These are phyloP conservation scores for Norana najaformis DNA, from an alignment of 2,888 invertebrate species.

Conservation along the genomic window DNA sequence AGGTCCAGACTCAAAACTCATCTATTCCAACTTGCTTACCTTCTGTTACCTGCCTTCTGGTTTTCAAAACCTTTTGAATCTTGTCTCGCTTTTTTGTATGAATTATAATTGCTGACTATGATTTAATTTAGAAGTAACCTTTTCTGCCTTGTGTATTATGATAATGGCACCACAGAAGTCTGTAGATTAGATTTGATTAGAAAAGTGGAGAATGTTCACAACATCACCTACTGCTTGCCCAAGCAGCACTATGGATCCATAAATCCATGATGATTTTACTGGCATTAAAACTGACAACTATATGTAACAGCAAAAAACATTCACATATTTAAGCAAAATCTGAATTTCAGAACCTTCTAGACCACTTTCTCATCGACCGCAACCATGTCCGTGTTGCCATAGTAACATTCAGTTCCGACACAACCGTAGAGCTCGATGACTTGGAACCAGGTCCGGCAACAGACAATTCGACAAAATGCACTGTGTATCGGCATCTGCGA, in stretches of 20 bases:
- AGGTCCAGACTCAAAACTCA: too few relatives aligned
- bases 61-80: too few relatives aligned
- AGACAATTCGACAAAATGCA: conserved; percentile 46
- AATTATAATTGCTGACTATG: too few relatives aligned
- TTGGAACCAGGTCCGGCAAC: conserved; percentile 35
- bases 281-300: background rate
- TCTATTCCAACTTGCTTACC: too few relatives aligned
- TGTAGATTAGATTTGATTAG: too few relatives aligned
- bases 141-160: too few relatives aligned
- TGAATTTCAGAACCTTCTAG: conserved; percentile 42
- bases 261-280: background rate
- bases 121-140: too few relatives aligned
- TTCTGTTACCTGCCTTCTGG: too few relatives aligned
- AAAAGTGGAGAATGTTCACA: too few relatives aligned
- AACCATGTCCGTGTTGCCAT: conserved; percentile 48
- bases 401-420: conserved; percentile 44
- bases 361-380: conserved; percentile 47
- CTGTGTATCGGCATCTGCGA: conserved; percentile 34
- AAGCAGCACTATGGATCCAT: background rate
- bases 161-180: too few relatives aligned
- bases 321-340: background rate
- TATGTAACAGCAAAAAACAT: background rate
- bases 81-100: too few relatives aligned
- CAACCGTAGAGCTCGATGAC: conserved; percentile 46
- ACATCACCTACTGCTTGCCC: too few relatives aligned